A percentile compares a stretch with the other conserved stretches of the same genome.
These are phyloP conservation scores for Pollicipes pollicipes DNA, from an alignment of 1,140 invertebrate species.

Conservation along the genomic window DNA sequence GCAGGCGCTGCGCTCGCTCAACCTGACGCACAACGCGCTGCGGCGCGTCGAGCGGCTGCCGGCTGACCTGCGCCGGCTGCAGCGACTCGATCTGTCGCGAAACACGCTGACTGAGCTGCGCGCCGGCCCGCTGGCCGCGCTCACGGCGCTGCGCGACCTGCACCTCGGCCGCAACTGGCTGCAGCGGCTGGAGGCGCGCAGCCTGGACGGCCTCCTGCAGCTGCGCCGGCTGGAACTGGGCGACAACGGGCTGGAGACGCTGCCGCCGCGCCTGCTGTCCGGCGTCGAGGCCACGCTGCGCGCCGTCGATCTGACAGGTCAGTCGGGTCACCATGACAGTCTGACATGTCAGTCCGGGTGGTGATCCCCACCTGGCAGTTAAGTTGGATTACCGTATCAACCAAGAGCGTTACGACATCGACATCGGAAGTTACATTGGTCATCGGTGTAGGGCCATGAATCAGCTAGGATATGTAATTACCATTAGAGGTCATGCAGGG, in stretches of 20 bases:
- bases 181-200: background rate
- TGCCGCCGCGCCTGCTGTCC: background rate
- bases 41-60: constrained; percentile 69
- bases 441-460: too few relatives aligned
- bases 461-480: too few relatives aligned
- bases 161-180: background rate
- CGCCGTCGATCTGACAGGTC: background rate
- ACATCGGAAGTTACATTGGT: too few relatives aligned
- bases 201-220: background rate
- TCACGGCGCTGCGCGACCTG: background rate
- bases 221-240: background rate
- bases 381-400: too few relatives aligned
- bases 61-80: constrained; percentile 47
- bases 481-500: too few relatives aligned
- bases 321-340: too few relatives aligned
- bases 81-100: constrained; percentile 53
- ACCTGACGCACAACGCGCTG: constrained; percentile 62
- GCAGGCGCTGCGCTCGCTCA: constrained; percentile 46
- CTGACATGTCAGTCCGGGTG: too few relatives aligned
- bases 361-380: too few relatives aligned
- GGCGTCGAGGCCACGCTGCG: background rate
- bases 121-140: background rate
- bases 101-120: constrained; percentile 30
- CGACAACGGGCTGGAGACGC: background rate
- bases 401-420: too few relatives aligned